Evolutionary conservation across 2,888 invertebrate species (phyloP), one percentile per base, ranked within the genome.

Genomic region (Lutraria lutraria): DNA sequence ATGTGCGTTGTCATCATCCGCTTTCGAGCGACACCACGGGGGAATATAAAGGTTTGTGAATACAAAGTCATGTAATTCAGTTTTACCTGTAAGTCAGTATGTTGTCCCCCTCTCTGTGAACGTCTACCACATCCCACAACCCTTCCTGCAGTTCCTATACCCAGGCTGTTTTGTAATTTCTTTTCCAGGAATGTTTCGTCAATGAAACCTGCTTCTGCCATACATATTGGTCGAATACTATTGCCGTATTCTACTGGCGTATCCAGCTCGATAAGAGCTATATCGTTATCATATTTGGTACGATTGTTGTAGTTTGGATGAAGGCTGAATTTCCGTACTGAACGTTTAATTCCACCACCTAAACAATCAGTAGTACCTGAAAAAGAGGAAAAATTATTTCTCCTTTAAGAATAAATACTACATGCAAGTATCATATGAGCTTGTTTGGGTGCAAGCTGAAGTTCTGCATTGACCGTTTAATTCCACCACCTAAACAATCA

Each of bases 181-280:
- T 43, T 68, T 31, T 88, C 86, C 19, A 91, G 83, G 60, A 88
- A 88, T 21, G 21, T 72, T 31, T 43, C n/a, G n/a, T 87, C 83
- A 21, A 87, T 85, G 43, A 68, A 92, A 0, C 79, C 88, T 0
- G 86, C 87, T 8, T 86, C 81, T 85, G 93, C 93, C 25, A 94
- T 83, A 83, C 94, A 94, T 72, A 94, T 93, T 31, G 94, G 94
- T 85, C 94, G 85, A 43, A 94, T 87, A 31, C 82, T 79, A 19
- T 91, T 89, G 0, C 91, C 89, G 83, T 92, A 93, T 54, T 87
- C 83, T 16, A 94, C 90, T 0, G 93, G 92, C 53, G 84, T 85
- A 82, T 93, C 93, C 21, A 94, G 88, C 86, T 94, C 91, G n/a
- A 95, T 90, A 31, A 95, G 43, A 2, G 94, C 95, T 3, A 95